Evolutionary conservation across 2,113 vertebrate species (phyloP).

Genomic region (Lontra canadensis): DNA sequence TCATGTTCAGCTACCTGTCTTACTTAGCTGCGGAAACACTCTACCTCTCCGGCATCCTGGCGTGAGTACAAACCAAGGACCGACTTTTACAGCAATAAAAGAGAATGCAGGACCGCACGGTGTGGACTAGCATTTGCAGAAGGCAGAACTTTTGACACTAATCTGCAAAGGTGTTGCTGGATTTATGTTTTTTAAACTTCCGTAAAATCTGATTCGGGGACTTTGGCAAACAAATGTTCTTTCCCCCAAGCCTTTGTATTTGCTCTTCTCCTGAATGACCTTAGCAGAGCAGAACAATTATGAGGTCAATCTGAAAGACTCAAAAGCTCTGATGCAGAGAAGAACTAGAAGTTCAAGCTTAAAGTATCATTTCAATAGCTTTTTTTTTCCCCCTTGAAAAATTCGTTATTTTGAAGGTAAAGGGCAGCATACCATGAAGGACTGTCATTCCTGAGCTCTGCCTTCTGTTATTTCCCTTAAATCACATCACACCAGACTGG

Average conservation of each 20-base stretch:
- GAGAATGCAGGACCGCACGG: rapidly evolving
- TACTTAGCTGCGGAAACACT: slow-evolving; percentile 95
- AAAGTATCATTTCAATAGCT: neutral
- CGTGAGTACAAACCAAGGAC: slow-evolving; percentile 88
- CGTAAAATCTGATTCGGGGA: neutral
- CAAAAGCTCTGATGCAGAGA: neutral
- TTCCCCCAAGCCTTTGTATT: neutral
- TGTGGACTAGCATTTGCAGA: neutral
- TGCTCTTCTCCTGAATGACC: slow-evolving; percentile 1
- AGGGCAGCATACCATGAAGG: rapidly evolving
- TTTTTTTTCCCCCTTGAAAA: neutral
- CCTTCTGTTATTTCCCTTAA: neutral
- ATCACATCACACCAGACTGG: neutral
- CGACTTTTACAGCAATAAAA: rapidly evolving
- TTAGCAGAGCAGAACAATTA: neutral
- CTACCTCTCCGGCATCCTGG: slow-evolving; percentile 95
- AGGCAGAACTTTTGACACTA: neutral
- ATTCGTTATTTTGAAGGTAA: neutral
- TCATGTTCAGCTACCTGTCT: slow-evolving; percentile 98
- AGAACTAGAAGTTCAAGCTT: neutral
- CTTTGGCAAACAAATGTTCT: slow-evolving; percentile 59
- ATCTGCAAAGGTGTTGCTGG: neutral
- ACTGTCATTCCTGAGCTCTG: neutral
- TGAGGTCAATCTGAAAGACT: neutral
- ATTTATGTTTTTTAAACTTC: neutral